Percentiles rank a stretch among this genome's conserved stretches.
Evolutionary conservation across 2,888 invertebrate genomes (phyloP).

Genomic region (Agonopterix subpropinquella): DNA sequence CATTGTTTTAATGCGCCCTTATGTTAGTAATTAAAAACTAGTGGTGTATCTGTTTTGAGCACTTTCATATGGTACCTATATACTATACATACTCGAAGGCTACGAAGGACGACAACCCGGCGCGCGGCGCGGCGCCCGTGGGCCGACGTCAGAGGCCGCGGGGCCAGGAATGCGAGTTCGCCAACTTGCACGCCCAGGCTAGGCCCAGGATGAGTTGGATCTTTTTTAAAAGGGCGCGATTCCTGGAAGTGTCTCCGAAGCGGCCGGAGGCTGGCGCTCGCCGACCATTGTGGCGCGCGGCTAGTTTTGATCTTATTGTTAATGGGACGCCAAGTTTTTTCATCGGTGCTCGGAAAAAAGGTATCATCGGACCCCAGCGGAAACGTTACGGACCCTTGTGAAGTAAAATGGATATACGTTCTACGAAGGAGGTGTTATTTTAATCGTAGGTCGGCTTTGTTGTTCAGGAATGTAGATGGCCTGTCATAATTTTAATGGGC

Average conservation of each 20-base stretch:
- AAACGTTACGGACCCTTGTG: constrained; percentile 72
- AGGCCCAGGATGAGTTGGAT: constrained; percentile 65
- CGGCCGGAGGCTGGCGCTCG: constrained; percentile 69
- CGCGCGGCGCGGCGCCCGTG: constrained; percentile 25
- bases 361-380: constrained; percentile 71
- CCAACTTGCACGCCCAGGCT: constrained; percentile 48
- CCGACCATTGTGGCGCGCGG: constrained; percentile 67
- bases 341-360: constrained; percentile 63
- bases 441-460: constrained; percentile 72
- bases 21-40: no score
- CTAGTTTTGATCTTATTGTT: constrained; percentile 76
- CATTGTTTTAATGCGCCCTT: no score
- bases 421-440: constrained; percentile 74
- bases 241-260: constrained; percentile 63
- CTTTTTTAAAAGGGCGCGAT: constrained; percentile 67
- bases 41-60: no score
- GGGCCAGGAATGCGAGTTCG: constrained; percentile 55
- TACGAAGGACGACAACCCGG: constrained; percentile 5
- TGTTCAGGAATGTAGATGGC: constrained; percentile 72
- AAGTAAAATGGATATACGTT: constrained; percentile 71
- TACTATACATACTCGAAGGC: no score
- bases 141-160: not conserved
- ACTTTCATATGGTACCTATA: no score
- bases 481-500: constrained; percentile 73
- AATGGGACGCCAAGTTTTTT: constrained; percentile 75